Evolutionary conservation across 2,113 vertebrate genomes (phyloP).

Genomic region (Thermophis baileyi): DNA sequence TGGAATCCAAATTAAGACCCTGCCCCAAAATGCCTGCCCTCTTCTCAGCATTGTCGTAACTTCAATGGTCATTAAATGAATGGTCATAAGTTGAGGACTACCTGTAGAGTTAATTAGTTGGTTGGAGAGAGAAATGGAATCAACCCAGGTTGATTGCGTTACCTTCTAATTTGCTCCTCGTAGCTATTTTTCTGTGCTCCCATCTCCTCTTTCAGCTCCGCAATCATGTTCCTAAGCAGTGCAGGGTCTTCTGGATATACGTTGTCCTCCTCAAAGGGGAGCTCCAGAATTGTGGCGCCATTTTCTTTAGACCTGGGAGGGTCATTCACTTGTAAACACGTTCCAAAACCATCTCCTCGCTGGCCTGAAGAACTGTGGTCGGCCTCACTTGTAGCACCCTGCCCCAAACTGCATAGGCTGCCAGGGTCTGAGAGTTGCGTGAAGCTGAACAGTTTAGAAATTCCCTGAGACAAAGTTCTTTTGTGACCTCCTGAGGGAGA

Average conservation of each 20-base stretch:
- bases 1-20: not conserved
- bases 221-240: slow-evolving; percentile 49
- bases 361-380: slow-evolving; percentile 13
- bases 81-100: not conserved
- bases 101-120: not conserved
- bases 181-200: slow-evolving; percentile 60
- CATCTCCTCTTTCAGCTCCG: slow-evolving; percentile 55
- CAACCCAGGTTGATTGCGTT: not conserved
- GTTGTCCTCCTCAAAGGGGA: slow-evolving; percentile 38
- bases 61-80: not conserved
- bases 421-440: slow-evolving; percentile 56
- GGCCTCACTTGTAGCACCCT: not conserved
- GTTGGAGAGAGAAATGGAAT: not conserved
- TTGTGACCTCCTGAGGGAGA: slow-evolving; percentile 62
- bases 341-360: slow-evolving; percentile 32
- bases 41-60: not conserved
- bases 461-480: slow-evolving; percentile 83
- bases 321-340: slow-evolving; percentile 35
- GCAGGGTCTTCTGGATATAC: slow-evolving; percentile 37
- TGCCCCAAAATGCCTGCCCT: not conserved
- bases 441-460: slow-evolving; percentile 77
- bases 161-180: slow-evolving; percentile 70
- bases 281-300: not conserved
- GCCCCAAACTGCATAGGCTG: slow-evolving; percentile 21
- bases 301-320: slow-evolving; percentile 22